phyloP scores from a whole-genome alignment of 2,888 invertebrate species.

The Folsomia manolachei region DNA sequence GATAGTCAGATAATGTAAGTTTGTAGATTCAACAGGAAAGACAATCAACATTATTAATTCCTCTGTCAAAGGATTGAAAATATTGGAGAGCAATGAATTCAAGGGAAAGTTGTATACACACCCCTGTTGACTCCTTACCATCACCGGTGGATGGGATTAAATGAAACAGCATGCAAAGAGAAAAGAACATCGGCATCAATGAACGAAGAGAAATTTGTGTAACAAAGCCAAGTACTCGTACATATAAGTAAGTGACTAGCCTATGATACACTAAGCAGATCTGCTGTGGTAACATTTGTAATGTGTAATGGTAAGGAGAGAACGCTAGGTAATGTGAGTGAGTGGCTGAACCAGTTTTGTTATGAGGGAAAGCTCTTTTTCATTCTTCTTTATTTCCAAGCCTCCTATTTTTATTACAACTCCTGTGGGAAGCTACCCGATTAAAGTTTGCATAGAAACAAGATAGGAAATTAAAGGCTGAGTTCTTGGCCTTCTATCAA shows the following conservation, averaged over 20 bases:
- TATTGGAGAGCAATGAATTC: conserved; percentile 11
- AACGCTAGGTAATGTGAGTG: background rate
- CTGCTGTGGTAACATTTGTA: background rate
- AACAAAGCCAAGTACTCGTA: too few relatives aligned
- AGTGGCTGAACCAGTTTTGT: too few relatives aligned
- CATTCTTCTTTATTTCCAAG: conserved; percentile 22
- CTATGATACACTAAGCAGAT: too few relatives aligned
- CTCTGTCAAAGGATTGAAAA: conserved; percentile 20
- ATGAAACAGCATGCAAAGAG: too few relatives aligned
- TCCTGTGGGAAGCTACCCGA: conserved; percentile 48
- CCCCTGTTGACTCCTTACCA: background rate
- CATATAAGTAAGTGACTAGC: too few relatives aligned
- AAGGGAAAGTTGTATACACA: background rate
- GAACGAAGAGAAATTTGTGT: too few relatives aligned
- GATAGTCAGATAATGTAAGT: too few relatives aligned
- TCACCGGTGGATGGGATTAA: conserved; percentile 5
- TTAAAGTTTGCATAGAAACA: conserved; percentile 49
- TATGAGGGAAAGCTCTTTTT: conserved; percentile 7
- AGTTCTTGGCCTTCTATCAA: conserved; percentile 49
- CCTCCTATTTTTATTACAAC: conserved; percentile 49
- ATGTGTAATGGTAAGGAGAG: background rate
- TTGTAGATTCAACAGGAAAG: conserved; percentile 5
- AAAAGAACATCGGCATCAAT: too few relatives aligned
- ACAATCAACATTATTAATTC: conserved; percentile 22
- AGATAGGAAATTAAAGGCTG: conserved; percentile 50